Conservation (phyloP, 2,888 invertebrate species). For the Drosophila kanekoi region DNA sequence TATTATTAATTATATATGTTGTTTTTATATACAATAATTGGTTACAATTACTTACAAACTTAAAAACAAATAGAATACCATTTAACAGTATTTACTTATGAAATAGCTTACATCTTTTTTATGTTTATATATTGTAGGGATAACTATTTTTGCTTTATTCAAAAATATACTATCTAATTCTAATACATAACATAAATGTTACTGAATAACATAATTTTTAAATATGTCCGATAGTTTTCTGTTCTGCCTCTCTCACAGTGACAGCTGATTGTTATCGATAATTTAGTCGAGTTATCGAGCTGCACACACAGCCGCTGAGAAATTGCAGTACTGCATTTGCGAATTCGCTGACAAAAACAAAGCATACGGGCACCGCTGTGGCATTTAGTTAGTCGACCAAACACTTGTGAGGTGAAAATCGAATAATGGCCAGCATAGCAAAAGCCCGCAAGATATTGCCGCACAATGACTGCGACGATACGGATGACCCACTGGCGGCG, state of each 20-base stretch:
- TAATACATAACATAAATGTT: too few species aligned
- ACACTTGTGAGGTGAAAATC: neutral
- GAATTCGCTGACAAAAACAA: neutral
- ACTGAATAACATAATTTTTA: neutral
- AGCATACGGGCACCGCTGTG: neutral
- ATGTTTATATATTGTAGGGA: too few species aligned
- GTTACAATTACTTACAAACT: too few species aligned
- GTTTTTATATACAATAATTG: too few species aligned
- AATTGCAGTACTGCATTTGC: neutral
- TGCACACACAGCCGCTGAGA: neutral
- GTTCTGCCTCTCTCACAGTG: neutral
- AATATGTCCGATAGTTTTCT: neutral
- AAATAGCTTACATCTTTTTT: too few species aligned
- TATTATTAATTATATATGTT: too few species aligned
- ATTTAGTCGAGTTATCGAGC: neutral
- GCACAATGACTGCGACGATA: neutral
- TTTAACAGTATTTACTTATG: too few species aligned
- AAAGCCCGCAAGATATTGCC: neutral
- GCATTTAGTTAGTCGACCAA: neutral
- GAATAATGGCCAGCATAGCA: neutral
- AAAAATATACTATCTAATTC: too few species aligned
- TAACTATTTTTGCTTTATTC: too few species aligned
- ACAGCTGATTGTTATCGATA: slow-evolving; percentile 10
- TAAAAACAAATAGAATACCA: too few species aligned
- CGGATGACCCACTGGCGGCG: neutral